Evolutionary conservation across 2,113 vertebrate species (phyloP), one percentile per base, ranked within the genome.

Genomic region (Capreolus pygargus): DNA sequence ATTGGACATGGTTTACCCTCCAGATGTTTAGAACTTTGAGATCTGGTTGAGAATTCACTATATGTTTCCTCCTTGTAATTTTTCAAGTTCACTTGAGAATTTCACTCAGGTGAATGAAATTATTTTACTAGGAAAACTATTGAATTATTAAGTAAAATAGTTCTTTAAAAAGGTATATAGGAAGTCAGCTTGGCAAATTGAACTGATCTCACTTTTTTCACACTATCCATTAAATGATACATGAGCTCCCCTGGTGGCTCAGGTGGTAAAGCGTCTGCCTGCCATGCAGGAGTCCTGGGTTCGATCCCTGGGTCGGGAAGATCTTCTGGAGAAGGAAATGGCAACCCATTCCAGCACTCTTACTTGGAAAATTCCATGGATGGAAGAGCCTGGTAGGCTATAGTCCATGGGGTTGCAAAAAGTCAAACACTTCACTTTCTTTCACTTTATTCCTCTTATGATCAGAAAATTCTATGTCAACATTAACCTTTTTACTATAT

Each of bases 51-150:
- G 45, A 86, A 52, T 88, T 33, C 43, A 47, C 1, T 86, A 91
- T 3, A 58, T 12, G 30, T 52, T 64, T 39, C 45, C 16, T 57
- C 27, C 6, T 76, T 95, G 12, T 1, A 30, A 96, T 74, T 79
- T 92, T 93, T 95, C 61, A 91, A 87, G 45, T n/a, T 64, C 14
- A 89, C 21, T 39, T 95, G 61, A 97, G 50, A 94, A 64, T 93
- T 86, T 92, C 52, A 97, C n/a, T 19, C 47, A 95, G 86, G 47
- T 74, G 33, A 94, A 90, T 61, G 95, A 67, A 91, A 78, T 95
- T 55, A 0, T 93, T 76, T 79, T 55, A 39, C 36, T 92, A 67
- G 19, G 43, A 90, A 96, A 58, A 55, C 5, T 1, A 57, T 76
- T 85, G 57, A 76, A 74, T 87, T 91, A 61, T 82, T 97, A 94